Base-by-base conservation (phyloP, 2,113 vertebrate species). In the Tyto alba region DNA sequence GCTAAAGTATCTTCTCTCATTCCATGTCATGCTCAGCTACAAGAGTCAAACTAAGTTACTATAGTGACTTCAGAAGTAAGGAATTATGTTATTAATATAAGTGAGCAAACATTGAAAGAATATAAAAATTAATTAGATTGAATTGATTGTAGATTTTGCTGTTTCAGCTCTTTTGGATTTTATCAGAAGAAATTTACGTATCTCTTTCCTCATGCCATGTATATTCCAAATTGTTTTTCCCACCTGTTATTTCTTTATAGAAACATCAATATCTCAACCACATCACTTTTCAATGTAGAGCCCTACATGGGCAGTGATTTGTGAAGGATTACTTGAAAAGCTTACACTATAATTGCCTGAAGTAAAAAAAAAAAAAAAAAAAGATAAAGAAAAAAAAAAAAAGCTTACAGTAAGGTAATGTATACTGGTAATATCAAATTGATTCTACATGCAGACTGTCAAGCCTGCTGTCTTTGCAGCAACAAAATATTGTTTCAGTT, bases 191-290 rank as follows among this genome's bases (percentile, higher is more conserved):
- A 79, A 93, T 97, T 80, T 93, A 83, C 7, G 10, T 89, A 32
- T 69, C 41, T 88, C 72, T 83, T 86, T 36, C 48, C 47, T 92
- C 29, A 26, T 86, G 80, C n/a, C 47, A 62, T 81, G 15, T 83
- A 88, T 91, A 86, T 89, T 95, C 85, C 34, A 57, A 63, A 11
- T 38, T 91, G 74, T 89, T 95, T 82, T 72, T 3, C 85, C 79
- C 62, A 75, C 85, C 67, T 90, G 66, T 91, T 97, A 75, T 78
- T 93, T 87, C 40, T 68, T n/a, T 82, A 52, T 64, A 87, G 68
- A 97, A 97, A 95, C 93, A 95, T 89, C 75, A 91, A 97, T 97
- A 95, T 97, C 97, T 97, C 78, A 96, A 88, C 78, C 74, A 94
- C 43, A 94, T 95, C 85, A 85, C 76, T 96, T 95, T 96, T 92